Evolutionary conservation across 2,888 invertebrate genomes (phyloP), one percentile per base, ranked within the genome.

Genomic region (Eupithecia abbreviata): DNA sequence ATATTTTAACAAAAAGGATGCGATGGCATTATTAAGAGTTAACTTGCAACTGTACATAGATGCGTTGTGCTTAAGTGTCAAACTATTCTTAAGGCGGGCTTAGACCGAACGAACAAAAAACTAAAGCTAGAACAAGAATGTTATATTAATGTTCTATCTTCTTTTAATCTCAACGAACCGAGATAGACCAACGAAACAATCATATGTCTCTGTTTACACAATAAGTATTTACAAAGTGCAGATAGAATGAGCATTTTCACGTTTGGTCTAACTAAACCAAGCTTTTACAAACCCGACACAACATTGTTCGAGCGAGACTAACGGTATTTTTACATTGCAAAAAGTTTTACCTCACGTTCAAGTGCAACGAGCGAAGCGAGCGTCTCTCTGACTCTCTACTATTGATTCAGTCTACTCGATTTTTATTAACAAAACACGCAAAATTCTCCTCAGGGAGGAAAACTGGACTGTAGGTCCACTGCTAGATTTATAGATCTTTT

Each of bases 341-440:
- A 51, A 12, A 10, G 47, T 91, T 92, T 90, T 94, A 93, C 91
- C 92, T 94, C 92, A 92, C 93, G 85, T 92, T 92, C 90, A 95
- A 90, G 93, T 95, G 93, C 93, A 94, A 94, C 92, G 92, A 93
- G 89, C 89, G 55, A 88, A 91, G 92, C 90, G 90, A 89, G 87
- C 90, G 91, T 94, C 95, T 93, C 93, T 87, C 84, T 86, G 84
- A 88, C 80, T 86, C 87, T 83, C 78, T 81, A 65, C 30, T 30
- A 41, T n/a, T 58, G 18, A 58, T 18, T 3, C 13, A 65, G 65
- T 15, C 55, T 58, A 18, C 3, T 9, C 18, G 55, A n/a, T n/a
- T 7, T 55, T 10, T 55, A 9, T n/a, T 30, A 30, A 55, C n/a
- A 55, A 55, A 9, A n/a, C 55, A 58, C 62, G 30, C 30, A 30